Evolutionary conservation across 1,140 invertebrate genomes (phyloP), one percentile per base, ranked within the genome.

Genomic region (Diorhabda sublineata): DNA sequence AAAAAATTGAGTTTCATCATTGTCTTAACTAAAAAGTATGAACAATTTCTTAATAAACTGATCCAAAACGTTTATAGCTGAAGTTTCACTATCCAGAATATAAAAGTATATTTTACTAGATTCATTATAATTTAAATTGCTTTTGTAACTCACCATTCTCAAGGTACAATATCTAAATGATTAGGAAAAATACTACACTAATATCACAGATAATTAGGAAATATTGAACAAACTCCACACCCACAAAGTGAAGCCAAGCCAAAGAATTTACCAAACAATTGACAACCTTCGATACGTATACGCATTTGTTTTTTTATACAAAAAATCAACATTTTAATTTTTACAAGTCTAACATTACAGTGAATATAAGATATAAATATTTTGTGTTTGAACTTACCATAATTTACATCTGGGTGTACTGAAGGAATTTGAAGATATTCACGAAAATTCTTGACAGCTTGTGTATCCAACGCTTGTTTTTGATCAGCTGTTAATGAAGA

Each of bases 331-430:
- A 26, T 26, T 2, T 26, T 26, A 58, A 3, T 58, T 58, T 3
- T 26, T 60, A 45, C 42, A 65, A 26, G 44, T n/a, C 9, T 41
- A 57, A 41, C 26, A n/a, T 58, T 58, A 8, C 47, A 57, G 45
- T 41, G 5, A 61, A 67, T 65, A 68, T 66, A 59, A 41, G 44
- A 68, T n/a, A 68, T 62, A 26, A 60, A 67, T 2, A 58, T 52
- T 9, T 71, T 60, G 47, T 68, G 58, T 64, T 63, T 61, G 9
- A 65, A 45, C 85, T 88, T 83, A 92, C 91, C 88, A 84, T 96
- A 93, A 84, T 95, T 85, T 42, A 93, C 84, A 79, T 92, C 81
- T 0, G 93, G 93, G 73, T 95, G 93, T 0, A 93, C 91, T 43
- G 90, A 90, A 2, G 92, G 89, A 59, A 95, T 92, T 70, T 86